phyloP scores from a whole-genome alignment of 2,113 vertebrate species.

The Polyodon spathula region DNA sequence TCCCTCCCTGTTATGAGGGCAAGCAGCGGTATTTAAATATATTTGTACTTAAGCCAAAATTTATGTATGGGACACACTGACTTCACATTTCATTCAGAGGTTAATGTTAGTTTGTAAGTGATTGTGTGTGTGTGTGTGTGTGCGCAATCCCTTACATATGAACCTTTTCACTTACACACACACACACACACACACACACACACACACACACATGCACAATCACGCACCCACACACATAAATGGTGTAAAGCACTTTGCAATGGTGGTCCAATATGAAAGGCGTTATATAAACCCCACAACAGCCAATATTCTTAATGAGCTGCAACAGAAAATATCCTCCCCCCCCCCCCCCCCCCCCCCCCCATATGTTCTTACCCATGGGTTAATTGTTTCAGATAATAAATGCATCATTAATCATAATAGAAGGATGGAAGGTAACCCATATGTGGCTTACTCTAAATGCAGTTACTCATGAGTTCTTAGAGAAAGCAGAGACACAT shows the following conservation, averaged over 20 bases:
- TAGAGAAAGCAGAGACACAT: background rate
- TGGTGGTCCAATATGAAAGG: no score
- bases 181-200: no score
- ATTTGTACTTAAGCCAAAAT: background rate
- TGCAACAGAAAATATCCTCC: background rate
- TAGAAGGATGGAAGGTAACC: background rate
- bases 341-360: background rate
- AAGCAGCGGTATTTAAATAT: background rate
- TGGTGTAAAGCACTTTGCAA: no score
- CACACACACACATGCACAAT: no score
- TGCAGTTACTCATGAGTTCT: background rate
- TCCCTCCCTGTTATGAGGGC: background rate
- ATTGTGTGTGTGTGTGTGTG: no score
- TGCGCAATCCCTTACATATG: no score
- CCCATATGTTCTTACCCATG: background rate
- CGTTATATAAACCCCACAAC: slow-evolving; percentile 5
- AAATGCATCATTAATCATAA: background rate
- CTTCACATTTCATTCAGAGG: no score
- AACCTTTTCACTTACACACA: no score
- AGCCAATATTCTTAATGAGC: slow-evolving; percentile 3
- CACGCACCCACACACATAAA: no score
- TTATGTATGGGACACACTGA: no score
- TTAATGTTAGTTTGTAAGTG: no score
- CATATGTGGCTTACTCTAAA: background rate
- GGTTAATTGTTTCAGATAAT: background rate